Evolutionary conservation across 1,140 invertebrate species (phyloP), one percentile per base, ranked within the genome.

Genomic region (Leucophenga varia): DNA sequence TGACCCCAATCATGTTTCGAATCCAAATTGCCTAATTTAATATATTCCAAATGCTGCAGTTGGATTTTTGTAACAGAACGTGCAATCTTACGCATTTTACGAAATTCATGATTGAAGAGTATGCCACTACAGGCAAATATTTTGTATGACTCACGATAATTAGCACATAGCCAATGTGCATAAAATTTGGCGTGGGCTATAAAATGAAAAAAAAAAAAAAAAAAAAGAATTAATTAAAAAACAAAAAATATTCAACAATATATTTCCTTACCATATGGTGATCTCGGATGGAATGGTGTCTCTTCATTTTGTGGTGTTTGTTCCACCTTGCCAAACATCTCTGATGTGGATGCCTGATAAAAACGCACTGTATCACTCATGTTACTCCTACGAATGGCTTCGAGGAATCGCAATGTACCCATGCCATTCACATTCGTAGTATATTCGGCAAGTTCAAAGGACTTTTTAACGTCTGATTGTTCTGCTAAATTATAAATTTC

Each of bases 401-500:
- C 97, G 35, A 99, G 78, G 10, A 99, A 77, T 54, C 97, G 80
- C 4, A 99, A 79, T 0, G 95, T 97, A 9, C 97, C 97, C n/a
- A 99, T 82, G 4, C 90, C 97, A 79, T 99, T 96, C 8, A 99
- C 97, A 82, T 98, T 95, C 0, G 96, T 95, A 3, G 97, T 99
- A 64, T 99, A 99, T 79, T 99, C 97, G 59, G 93, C 95, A 52
- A 99, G 79, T 72, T 99, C 96, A 76, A 99, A 99, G 0, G 80
- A 83, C 52, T 98, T 95, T 81, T 98, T 99, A 7, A 99, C 97
- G 78, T 99, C 97, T 69, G 95, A 98, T 77, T 99, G 97, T 2
- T 97, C 97, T n/a, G 94, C 97, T 40, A 99, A 80, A 82, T 99
- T 99, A 72, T 99, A 99, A 53, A 99, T 91, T 79, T 99, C 97